Evolutionary conservation across 2,888 invertebrate genomes (phyloP).

Genomic region (Macaria liturata): DNA sequence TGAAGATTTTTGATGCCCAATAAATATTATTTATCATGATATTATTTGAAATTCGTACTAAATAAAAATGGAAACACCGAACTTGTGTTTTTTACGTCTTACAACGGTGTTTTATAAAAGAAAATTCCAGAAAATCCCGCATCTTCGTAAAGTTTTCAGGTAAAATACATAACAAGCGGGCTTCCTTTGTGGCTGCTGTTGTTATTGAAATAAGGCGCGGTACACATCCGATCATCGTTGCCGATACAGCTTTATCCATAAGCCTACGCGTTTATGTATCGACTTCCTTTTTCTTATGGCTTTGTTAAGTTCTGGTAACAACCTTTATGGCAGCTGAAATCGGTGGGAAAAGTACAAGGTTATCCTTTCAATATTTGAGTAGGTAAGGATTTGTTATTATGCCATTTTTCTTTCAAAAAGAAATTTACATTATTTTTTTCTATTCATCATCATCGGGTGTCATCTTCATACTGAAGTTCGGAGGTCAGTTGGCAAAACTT

Average conservation of each 20-base stretch:
- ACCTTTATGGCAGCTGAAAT: conserved; percentile 33
- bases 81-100: no score
- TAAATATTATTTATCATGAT: no score
- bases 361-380: conserved; percentile 25
- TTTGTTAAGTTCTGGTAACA: conserved; percentile 41
- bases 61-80: no score
- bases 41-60: no score
- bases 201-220: conserved; percentile 73
- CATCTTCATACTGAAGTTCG: no score
- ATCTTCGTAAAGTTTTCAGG: conserved; percentile 44
- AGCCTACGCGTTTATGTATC: conserved; percentile 51
- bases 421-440: neutral
- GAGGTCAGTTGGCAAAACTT: no score
- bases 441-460: no score
- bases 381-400: conserved; percentile 11
- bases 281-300: conserved; percentile 52
- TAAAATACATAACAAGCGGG: conserved; percentile 56
- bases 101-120: neutral
- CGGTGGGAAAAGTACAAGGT: conserved; percentile 26
- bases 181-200: conserved; percentile 60
- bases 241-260: conserved; percentile 63
- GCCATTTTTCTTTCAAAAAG: neutral
- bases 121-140: conserved; percentile 26
- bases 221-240: conserved; percentile 60
- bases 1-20: no score